Base-by-base conservation (phyloP, 2,113 vertebrate species). In the Pycnonotus jocosus region DNA sequence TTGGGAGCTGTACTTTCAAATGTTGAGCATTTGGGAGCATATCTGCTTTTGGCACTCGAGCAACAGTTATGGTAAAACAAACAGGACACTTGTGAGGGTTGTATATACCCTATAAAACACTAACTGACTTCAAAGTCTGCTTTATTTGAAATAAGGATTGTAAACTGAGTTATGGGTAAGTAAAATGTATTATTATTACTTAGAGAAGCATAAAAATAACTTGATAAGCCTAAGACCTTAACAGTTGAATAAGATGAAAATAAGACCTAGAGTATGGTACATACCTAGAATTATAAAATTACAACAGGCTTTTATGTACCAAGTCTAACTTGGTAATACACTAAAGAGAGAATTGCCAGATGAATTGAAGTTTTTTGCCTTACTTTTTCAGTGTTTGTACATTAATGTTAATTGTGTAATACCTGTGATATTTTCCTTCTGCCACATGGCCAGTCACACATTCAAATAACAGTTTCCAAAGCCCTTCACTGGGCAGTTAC, bases 401-500 rank as follows among this genome's bases (percentile, higher is more conserved):
- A 35, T 24, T 68, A 53, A 38, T 51, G 25, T 42, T 57, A 23
- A 54, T 17, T 81, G 13, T 38, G 19, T 35, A n/a, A 71, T 11
- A 17, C 12, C 7, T 13, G 5, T 42, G 44, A 19, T 38, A 6
- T n/a, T 72, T 81, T 68, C n/a, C 27, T 65, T 33, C 54, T 84
- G 40, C 23, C 31, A 24, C 7, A 0, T 1, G 1, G 53, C 15
- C 48, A 37, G 38, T 28, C 14, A 15, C 2, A 2, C 10, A 15
- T 73, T 47, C 15, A 44, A 84, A 8, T 56, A 8, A 1, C 17
- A 47, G 3, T 65, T 72, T 83, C 35, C 20, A 54, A 68, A 80
- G 28, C 38, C 16, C 6, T 60, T 72, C 11, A 4, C 3, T n/a
- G 12, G 28, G 37, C 12, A 42, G 24, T 48, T 66, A 20, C 42